These are phyloP conservation scores for Trinorchestia longiramus DNA, from an alignment of 1,140 invertebrate species.

Conservation along the genomic window DNA sequence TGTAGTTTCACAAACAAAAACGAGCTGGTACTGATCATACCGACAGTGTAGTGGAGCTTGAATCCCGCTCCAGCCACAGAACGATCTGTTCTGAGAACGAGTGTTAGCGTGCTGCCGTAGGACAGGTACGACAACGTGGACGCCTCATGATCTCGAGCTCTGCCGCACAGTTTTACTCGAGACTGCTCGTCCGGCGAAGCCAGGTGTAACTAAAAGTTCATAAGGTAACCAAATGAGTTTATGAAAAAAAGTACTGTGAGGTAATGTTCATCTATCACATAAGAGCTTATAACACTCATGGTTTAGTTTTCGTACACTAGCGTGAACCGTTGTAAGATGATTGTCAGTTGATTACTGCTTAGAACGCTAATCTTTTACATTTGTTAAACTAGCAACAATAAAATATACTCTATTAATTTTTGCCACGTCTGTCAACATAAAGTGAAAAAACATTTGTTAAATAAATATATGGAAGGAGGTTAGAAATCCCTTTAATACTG, in stretches of 20 bases:
- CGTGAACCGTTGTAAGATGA: not conserved
- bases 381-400: not conserved
- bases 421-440: not conserved
- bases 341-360: not conserved
- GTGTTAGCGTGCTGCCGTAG: not conserved
- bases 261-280: not conserved
- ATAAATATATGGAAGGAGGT: not conserved
- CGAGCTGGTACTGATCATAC: not conserved
- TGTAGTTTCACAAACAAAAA: too few species aligned
- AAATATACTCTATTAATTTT: not conserved
- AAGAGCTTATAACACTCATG: not conserved
- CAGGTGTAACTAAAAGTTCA: constrained; percentile 7
- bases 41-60: constrained; percentile 13
- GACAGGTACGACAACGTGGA: constrained; percentile 15
- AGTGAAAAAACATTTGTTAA: not conserved
- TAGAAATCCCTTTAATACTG: not conserved
- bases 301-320: not conserved
- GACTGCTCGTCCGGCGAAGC: not conserved
- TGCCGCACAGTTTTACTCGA: constrained; percentile 2
- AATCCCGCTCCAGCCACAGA: constrained; percentile 5
- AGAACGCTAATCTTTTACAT: not conserved
- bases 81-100: not conserved
- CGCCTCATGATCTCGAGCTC: not conserved
- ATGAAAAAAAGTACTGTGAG: not conserved
- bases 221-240: not conserved